phyloP scores from a whole-genome alignment of 2,888 invertebrate genomes.

The Ophioninae sp. region DNA sequence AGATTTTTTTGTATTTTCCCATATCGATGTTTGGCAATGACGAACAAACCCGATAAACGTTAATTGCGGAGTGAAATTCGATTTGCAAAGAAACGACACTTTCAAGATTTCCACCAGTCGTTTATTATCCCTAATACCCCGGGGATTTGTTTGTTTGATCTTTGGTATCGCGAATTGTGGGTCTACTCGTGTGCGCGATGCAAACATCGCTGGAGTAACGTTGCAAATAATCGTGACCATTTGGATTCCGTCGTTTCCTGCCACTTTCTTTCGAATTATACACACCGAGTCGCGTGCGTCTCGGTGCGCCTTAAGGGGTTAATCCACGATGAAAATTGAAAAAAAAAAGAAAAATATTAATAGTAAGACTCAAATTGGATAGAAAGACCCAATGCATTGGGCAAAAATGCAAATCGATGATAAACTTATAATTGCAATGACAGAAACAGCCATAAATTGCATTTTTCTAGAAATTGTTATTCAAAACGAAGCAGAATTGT shows the following conservation, averaged over 20 bases:
- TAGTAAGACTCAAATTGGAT: too few species aligned
- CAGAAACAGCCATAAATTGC: too few species aligned
- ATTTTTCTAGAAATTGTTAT: too few species aligned
- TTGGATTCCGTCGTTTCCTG: slow-evolving; percentile 1
- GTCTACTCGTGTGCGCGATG: background rate
- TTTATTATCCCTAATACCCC: background rate
- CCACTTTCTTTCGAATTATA: background rate
- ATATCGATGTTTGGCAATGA: background rate
- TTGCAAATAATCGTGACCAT: slow-evolving; percentile 12
- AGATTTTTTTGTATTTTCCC: background rate
- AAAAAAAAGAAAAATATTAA: too few species aligned
- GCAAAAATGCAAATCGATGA: too few species aligned
- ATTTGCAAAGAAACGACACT: background rate
- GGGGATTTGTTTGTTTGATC: background rate
- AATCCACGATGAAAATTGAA: too few species aligned
- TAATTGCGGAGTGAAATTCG: background rate
- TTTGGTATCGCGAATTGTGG: slow-evolving; percentile 18
- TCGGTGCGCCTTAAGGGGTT: background rate
- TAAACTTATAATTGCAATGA: too few species aligned
- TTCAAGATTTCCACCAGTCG: background rate
- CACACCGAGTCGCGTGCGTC: background rate
- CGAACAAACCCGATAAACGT: background rate
- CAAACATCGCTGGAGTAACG: background rate
- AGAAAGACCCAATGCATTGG: too few species aligned
- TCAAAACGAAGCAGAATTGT: too few species aligned